A percentile compares a stretch with the other conserved stretches of the same genome.
Evolutionary conservation across 2,888 invertebrate genomes (phyloP).

Genomic region (Spatulosminthurus flaviceps): DNA sequence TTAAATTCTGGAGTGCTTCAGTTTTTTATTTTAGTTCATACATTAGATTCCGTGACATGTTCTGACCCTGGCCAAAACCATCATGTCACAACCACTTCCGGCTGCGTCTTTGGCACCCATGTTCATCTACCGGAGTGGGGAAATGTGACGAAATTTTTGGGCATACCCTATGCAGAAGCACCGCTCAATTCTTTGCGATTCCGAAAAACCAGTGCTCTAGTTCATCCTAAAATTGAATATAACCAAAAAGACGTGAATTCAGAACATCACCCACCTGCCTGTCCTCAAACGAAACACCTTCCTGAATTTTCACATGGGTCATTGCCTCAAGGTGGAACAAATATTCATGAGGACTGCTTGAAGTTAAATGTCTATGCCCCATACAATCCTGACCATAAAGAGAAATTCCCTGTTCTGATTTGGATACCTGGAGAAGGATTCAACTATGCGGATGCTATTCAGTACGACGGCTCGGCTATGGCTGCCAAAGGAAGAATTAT

Average conservation of each 20-base stretch:
- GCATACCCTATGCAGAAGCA: constrained; percentile 64
- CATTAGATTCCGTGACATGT: no score
- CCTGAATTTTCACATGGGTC: constrained; percentile 47
- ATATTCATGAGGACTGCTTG: constrained; percentile 64
- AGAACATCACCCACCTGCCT: constrained; percentile 51
- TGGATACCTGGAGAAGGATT: constrained; percentile 66
- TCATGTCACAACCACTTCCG: constrained; percentile 12
- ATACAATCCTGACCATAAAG: neutral
- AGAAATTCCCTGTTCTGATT: constrained; percentile 61
- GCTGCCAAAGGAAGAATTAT: constrained; percentile 69
- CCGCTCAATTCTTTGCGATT: constrained; percentile 56
- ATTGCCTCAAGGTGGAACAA: constrained; percentile 44
- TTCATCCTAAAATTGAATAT: neutral
- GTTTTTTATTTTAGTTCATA: no score
- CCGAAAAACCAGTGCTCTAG: neutral
- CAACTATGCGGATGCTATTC: constrained; percentile 68
- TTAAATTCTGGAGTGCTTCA: no score
- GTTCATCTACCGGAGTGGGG: neutral
- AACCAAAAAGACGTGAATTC: neutral
- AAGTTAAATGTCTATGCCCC: constrained; percentile 64
- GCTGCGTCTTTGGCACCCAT: neutral
- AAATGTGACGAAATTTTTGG: constrained; percentile 57
- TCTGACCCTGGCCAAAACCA: neutral
- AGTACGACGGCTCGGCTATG: constrained; percentile 69
- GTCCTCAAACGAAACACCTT: constrained; percentile 63